A percentile compares a stretch with the other conserved stretches of the same genome.
Conservation (phyloP, 2,888 invertebrate genomes). For the Nemapogon koenigi region DNA sequence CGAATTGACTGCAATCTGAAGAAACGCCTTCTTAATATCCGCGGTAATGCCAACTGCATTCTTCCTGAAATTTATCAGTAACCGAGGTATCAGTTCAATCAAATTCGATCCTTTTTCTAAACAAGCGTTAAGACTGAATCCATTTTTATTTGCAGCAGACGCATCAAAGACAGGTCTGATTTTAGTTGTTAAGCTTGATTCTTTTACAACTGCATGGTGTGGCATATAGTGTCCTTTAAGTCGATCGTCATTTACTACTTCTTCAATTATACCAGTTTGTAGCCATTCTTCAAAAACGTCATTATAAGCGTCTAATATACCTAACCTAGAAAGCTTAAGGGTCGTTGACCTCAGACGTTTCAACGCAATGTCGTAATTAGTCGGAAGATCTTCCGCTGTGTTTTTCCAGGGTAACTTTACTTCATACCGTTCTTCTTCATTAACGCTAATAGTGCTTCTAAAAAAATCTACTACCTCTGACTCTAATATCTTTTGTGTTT, state of each 20-base stretch:
- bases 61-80: constrained; percentile 16
- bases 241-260: too few species aligned
- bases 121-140: constrained; percentile 22
- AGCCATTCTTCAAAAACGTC: not conserved
- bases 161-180: constrained; percentile 23
- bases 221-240: constrained; percentile 17
- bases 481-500: not conserved
- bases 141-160: constrained; percentile 16
- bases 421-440: constrained; percentile 1
- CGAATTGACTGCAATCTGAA: constrained; percentile 19
- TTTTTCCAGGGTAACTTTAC: not conserved
- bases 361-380: not conserved
- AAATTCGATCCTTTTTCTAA: constrained; percentile 23
- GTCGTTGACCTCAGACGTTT: constrained; percentile 1
- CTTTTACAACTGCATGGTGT: constrained; percentile 21
- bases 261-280: not conserved
- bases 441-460: not conserved
- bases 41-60: constrained; percentile 17
- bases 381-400: not conserved
- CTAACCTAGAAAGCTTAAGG: not conserved
- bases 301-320: constrained; percentile 1
- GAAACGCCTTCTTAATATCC: constrained; percentile 24
- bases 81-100: constrained; percentile 18
- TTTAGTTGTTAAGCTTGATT: constrained; percentile 20
- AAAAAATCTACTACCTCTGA: not conserved